Evolutionary conservation across 2,113 vertebrate species (phyloP).

Genomic region (Jaculus jaculus): DNA sequence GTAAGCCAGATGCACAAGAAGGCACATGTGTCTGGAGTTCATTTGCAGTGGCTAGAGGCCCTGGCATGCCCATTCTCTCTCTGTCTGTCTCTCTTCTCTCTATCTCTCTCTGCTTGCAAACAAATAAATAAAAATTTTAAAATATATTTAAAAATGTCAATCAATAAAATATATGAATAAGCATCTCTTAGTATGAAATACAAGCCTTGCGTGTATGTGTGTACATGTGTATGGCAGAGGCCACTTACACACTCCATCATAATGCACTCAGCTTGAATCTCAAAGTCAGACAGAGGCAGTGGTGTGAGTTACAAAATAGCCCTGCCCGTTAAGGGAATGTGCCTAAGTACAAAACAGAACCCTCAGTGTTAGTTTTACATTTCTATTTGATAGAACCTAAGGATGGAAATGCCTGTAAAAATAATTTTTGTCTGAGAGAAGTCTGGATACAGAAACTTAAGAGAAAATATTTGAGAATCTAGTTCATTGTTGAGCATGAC

Average conservation of each 20-base stretch:
- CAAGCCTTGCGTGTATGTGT: neutral
- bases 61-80: too few species aligned
- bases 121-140: too few species aligned
- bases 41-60: too few species aligned
- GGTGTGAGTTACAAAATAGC: neutral
- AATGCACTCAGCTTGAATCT: constrained; percentile 78
- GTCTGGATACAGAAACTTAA: constrained; percentile 79
- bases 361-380: constrained; percentile 73
- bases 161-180: neutral
- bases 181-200: neutral
- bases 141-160: neutral
- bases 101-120: too few species aligned
- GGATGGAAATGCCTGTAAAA: constrained; percentile 81
- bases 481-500: constrained; percentile 85
- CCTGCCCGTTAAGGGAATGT: constrained; percentile 63
- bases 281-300: constrained; percentile 44
- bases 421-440: constrained; percentile 80
- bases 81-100: too few species aligned
- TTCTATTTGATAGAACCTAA: constrained; percentile 75
- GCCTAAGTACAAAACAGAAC: constrained; percentile 61
- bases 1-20: too few species aligned
- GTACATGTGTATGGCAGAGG: neutral
- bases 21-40: too few species aligned
- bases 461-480: constrained; percentile 86
- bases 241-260: constrained; percentile 48